Base-by-base conservation (phyloP, 2,797 vertebrate species). In the Mico argentatus region DNA sequence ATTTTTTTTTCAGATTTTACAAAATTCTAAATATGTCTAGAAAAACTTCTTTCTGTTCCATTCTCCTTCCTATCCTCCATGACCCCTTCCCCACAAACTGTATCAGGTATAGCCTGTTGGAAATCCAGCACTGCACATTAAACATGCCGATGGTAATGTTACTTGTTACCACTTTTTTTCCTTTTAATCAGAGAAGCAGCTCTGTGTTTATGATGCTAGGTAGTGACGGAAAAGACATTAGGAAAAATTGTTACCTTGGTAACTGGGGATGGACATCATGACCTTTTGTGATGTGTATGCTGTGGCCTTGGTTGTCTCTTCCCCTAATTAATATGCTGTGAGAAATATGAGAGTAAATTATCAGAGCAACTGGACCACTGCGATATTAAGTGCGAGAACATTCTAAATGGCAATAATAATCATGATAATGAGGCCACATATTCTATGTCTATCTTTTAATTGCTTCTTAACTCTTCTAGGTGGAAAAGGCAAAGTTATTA, bases 371-470 rank as follows among this genome's bases (percentile, higher is more conserved):
- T 89, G 85, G 94, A 91, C 92, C 33, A 67, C 85, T 92, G 84
- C 0, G 30, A 89, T 96, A 88, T 48, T 95, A 94, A 92, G 79
- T 88, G 57, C 79, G 64, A 77, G 90, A 96, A 96, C n/a, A 92
- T 95, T 97, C 90, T 95, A 96, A 96, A 97, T 96, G 92, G 88
- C 59, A 77, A 88, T 94, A 95, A 90, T 97, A 77, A 87, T 96
- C 81, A 75, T 95, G 72, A 94, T 95, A 97, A 94, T 93, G 92
- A 96, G 83, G 61, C 83, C 46, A 73, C 92, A 90, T 88, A 97
- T 83, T 96, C 85, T 76, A 4, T 88, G 55, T 57, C 73, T 96
- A 12, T 97, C 89, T 96, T 95, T 97, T 96, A 97, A 97, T 97
- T 96, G 85, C 90, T 97, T 95, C 87, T 90, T 94, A 96, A 86